Conservation (phyloP, 1,140 invertebrate species). For the Carposina sasakii region DNA sequence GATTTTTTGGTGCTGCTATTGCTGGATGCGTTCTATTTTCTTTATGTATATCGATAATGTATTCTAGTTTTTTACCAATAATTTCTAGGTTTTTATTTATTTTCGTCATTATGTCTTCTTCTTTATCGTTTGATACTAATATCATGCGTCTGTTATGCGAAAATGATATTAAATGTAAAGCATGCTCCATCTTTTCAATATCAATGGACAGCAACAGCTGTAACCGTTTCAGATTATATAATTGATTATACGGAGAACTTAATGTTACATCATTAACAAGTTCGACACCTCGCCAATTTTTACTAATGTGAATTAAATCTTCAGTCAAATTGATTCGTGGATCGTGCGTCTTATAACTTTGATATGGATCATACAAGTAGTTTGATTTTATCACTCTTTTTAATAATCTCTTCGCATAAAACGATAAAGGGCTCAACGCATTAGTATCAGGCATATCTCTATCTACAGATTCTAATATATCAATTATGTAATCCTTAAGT, state of each 20-base stretch:
- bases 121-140: constrained; percentile 14
- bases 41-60: constrained; percentile 3
- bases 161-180: constrained; percentile 28
- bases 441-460: constrained; percentile 21
- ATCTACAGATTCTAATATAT: constrained; percentile 31
- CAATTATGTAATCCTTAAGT: constrained; percentile 16
- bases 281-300: constrained; percentile 32
- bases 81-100: constrained; percentile 27
- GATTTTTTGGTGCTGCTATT: background rate
- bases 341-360: constrained; percentile 21
- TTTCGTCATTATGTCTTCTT: constrained; percentile 24
- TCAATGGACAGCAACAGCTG: constrained; percentile 32
- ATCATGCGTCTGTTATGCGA: constrained; percentile 30
- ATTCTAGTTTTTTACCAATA: constrained; percentile 25
- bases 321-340: constrained; percentile 30
- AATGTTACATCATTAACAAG: constrained; percentile 21
- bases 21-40: background rate
- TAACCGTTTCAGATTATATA: constrained; percentile 37
- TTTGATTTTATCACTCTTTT: constrained; percentile 29
- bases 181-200: constrained; percentile 40
- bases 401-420: constrained; percentile 26
- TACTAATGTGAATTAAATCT: constrained; percentile 31
- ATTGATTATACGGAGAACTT: constrained; percentile 17
- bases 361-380: constrained; percentile 20
- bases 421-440: constrained; percentile 23